These are phyloP conservation scores for Anarsia innoxiella DNA, from an alignment of 2,888 invertebrate genomes.

Conservation along the genomic window DNA sequence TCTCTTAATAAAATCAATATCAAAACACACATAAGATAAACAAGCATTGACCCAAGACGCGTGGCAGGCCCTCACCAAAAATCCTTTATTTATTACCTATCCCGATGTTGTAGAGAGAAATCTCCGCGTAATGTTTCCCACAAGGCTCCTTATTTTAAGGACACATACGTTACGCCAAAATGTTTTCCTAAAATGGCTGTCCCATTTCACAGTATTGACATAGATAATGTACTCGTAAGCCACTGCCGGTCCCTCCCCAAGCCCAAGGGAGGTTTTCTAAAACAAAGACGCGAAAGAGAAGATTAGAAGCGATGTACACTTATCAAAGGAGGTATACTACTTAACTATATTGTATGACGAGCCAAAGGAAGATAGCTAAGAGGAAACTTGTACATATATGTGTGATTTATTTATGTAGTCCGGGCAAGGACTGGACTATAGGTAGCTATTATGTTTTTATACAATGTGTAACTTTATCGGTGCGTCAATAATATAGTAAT, in stretches of 20 bases:
- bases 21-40: too few relatives aligned
- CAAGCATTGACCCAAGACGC: too few relatives aligned
- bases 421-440: too few relatives aligned
- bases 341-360: too few relatives aligned
- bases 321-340: conserved; percentile 40
- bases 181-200: conserved; percentile 62
- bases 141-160: conserved; percentile 54
- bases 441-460: too few relatives aligned
- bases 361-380: too few relatives aligned
- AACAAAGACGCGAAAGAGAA: conserved; percentile 58
- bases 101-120: conserved; percentile 46
- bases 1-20: too few relatives aligned
- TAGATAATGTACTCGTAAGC: conserved; percentile 58
- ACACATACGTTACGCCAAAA: conserved; percentile 63
- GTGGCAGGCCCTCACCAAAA: too few relatives aligned
- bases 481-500: too few relatives aligned
- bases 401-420: too few relatives aligned
- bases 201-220: conserved; percentile 61
- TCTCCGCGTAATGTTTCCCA: conserved; percentile 60
- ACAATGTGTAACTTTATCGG: too few relatives aligned
- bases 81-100: conserved; percentile 24
- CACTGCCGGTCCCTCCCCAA: conserved; percentile 28
- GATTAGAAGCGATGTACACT: conserved; percentile 54
- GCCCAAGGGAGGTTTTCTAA: conserved; percentile 51
- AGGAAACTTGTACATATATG: too few relatives aligned